Evolutionary conservation across 2,888 invertebrate species (phyloP), one percentile per base, ranked within the genome.

Genomic region (Mesoligia furuncula): DNA sequence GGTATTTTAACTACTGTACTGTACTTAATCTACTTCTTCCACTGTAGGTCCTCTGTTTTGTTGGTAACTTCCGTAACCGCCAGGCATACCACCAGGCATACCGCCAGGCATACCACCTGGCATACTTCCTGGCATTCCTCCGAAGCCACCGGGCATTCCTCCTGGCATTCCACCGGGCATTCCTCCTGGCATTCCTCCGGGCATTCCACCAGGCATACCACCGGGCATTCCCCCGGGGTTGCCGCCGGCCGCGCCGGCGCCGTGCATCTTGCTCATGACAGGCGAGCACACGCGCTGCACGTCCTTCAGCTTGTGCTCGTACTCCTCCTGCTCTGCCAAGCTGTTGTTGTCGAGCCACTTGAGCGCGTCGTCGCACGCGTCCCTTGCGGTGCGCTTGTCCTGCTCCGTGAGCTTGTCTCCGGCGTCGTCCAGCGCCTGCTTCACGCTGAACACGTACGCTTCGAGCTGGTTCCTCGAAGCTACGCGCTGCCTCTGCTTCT

Each of bases 331-430:
- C 73, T 97, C 98, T 11, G 97, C 98, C 89, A 97, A 93, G 31
- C 95, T 97, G 95, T 98, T 98, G 90, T 95, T 94, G 91, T 98
- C 98, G 83, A 98, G 94, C 98, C 98, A 98, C 74, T 95, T 96
- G 70, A 98, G 93, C 54, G 97, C 96, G 70, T 97, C 97, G 0
- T 97, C 97, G 89, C 98, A 98, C 74, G 96, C 95, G 8, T 90
- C 91, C 27, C 92, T 91, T 1, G 97, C 97, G 65, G 92, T 90
- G 51, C 91, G 92, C 93, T 98, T 98, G 86, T 98, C 98, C 6
- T 96, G 94, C 51, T 97, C 97, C 9, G 95, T 93, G 65, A 98
- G 93, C 91, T 97, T 98, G 69, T 95, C 96, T 0, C 96, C 96
- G 45, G 97, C 97, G 20, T 98, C 97, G 31, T 98, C 97, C 51